A percentile compares a stretch with the other conserved stretches of the same genome.
Evolutionary conservation across 2,113 vertebrate genomes (phyloP).

Genomic region (Lethenteron camtschaticum): DNA sequence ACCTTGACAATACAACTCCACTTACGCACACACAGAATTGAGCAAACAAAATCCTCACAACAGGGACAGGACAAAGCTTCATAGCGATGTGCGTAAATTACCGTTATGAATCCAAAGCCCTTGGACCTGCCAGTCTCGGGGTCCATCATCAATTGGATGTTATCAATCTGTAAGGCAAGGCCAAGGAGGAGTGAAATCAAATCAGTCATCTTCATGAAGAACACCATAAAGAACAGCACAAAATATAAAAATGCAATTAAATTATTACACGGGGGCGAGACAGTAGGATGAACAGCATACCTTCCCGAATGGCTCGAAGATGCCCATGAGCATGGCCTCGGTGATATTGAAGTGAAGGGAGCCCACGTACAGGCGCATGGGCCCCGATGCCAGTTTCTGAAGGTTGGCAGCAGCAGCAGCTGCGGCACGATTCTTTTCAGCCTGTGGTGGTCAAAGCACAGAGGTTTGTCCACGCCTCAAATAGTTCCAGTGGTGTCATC

Average conservation of each 20-base stretch:
- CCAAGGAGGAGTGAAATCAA: background rate
- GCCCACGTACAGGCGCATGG: conserved; percentile 76
- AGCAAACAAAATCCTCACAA: too few relatives aligned
- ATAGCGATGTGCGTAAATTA: conserved; percentile 19
- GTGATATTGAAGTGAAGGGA: conserved; percentile 93
- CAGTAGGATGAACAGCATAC: conserved; percentile 19
- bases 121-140: conserved; percentile 77
- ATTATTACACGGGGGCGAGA: background rate
- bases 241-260: background rate
- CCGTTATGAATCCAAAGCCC: conserved; percentile 92
- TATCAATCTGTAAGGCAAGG: conserved; percentile 48
- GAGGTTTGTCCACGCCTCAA: too few relatives aligned
- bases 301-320: conserved; percentile 86
- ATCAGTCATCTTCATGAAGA: background rate
- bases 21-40: too few relatives aligned
- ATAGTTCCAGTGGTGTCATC: too few relatives aligned
- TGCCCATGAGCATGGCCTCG: conserved; percentile 84
- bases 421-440: conserved; percentile 71
- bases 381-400: conserved; percentile 61
- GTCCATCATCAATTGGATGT: conserved; percentile 96
- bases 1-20: too few relatives aligned
- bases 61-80: too few relatives aligned
- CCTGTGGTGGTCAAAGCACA: conserved; percentile 21
- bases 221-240: background rate
- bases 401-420: conserved; percentile 78